Conservation (phyloP, 1,140 invertebrate species). For the Neuroterus valhalla region DNA sequence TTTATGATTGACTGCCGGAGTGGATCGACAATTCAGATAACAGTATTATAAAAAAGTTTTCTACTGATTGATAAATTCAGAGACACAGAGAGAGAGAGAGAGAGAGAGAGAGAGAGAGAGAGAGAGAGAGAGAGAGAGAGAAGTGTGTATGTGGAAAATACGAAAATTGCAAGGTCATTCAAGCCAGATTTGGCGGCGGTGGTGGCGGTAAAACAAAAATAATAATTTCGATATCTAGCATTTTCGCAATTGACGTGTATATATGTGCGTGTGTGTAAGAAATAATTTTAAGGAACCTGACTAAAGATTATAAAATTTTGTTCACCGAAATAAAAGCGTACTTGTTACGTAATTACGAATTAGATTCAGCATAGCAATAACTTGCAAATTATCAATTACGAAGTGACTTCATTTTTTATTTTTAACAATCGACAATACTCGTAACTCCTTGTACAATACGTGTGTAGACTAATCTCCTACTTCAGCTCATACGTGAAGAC, state of each 20-base stretch:
- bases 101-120: too few species aligned
- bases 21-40: neutral
- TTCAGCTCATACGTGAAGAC: constrained; percentile 25
- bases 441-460: constrained; percentile 58
- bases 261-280: neutral
- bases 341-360: neutral
- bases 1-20: neutral
- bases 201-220: neutral
- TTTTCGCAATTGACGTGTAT: constrained; percentile 5
- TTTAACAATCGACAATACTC: constrained; percentile 63
- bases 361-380: neutral
- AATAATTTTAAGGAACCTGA: neutral
- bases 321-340: constrained; percentile 1
- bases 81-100: too few species aligned
- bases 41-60: constrained; percentile 20
- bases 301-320: neutral
- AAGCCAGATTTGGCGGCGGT: too few species aligned
- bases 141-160: too few species aligned
- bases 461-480: constrained; percentile 38
- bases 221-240: neutral
- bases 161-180: too few species aligned
- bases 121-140: too few species aligned
- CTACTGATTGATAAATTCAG: constrained; percentile 2
- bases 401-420: constrained; percentile 52
- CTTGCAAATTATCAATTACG: constrained; percentile 9